Conservation (phyloP, 2,888 invertebrate species). For the Tortricodes alternella region DNA sequence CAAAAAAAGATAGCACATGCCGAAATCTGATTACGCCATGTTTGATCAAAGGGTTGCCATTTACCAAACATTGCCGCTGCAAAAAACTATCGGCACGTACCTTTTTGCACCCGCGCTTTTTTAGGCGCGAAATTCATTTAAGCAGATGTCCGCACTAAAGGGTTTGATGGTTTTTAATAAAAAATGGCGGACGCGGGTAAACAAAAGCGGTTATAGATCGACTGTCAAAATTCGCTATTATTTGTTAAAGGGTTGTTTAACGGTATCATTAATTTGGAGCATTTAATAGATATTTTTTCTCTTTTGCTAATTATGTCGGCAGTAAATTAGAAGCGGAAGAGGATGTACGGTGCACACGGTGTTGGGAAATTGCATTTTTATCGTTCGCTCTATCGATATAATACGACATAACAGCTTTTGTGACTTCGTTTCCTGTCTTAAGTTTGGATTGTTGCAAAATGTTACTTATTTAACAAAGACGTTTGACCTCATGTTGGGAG, state of each 20-base stretch:
- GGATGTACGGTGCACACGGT: conserved; percentile 37
- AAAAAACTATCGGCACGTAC: conserved; percentile 61
- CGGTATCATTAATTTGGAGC: conserved; percentile 47
- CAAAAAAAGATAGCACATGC: conserved; percentile 77
- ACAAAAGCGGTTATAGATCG: conserved; percentile 74
- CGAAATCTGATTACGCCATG: conserved; percentile 80
- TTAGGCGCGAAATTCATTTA: conserved; percentile 80
- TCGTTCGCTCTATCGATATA: conserved; percentile 1
- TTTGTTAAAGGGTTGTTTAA: conserved; percentile 62
- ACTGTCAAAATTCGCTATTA: conserved; percentile 71
- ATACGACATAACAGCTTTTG: background rate
- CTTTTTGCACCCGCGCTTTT: conserved; percentile 76
- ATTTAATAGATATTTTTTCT: conserved; percentile 46
- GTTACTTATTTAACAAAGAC: too few relatives aligned
- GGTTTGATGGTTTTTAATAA: conserved; percentile 71
- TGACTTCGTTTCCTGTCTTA: background rate
- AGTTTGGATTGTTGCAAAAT: background rate
- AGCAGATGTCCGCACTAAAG: conserved; percentile 80
- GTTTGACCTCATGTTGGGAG: too few relatives aligned
- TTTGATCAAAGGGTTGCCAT: conserved; percentile 79
- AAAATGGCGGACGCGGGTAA: conserved; percentile 70
- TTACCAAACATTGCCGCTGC: conserved; percentile 63
- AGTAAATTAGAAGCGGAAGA: conserved; percentile 40
- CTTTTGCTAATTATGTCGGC: conserved; percentile 32
- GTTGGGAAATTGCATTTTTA: conserved; percentile 24